These are phyloP conservation scores for Omphaloscelis lunosa DNA, from an alignment of 2,888 invertebrate species.

Conservation along the genomic window DNA sequence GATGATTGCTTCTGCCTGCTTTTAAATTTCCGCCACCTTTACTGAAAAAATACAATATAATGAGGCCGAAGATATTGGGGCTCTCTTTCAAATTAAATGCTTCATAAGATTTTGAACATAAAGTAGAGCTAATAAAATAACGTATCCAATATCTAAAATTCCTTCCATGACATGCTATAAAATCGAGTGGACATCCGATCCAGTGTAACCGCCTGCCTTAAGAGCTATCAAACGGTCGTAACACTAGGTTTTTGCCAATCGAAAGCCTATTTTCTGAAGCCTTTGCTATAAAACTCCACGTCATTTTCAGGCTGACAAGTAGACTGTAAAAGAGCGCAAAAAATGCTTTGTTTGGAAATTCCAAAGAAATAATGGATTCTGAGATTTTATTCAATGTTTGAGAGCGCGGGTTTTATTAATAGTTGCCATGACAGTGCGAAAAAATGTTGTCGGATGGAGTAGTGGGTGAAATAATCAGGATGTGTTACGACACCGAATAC, in stretches of 20 bases:
- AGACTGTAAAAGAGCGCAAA: slow-evolving; percentile 53
- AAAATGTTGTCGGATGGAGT: slow-evolving; percentile 20
- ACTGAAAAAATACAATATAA: slow-evolving; percentile 36
- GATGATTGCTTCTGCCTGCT: slow-evolving; percentile 13
- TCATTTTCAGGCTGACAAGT: slow-evolving; percentile 53
- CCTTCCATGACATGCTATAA: slow-evolving; percentile 45
- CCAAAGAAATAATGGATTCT: slow-evolving; percentile 52
- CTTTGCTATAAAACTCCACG: slow-evolving; percentile 57
- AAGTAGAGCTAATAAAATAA: slow-evolving; percentile 34
- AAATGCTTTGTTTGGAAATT: slow-evolving; percentile 59
- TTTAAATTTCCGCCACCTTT: slow-evolving; percentile 54
- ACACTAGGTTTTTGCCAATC: slow-evolving; percentile 51
- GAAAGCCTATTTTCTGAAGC: slow-evolving; percentile 55
- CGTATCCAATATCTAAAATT: slow-evolving; percentile 41
- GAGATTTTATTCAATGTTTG: slow-evolving; percentile 53
- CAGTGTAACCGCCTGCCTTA: slow-evolving; percentile 29
- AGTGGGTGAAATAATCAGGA: slow-evolving; percentile 15
- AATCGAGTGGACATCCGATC: slow-evolving; percentile 43
- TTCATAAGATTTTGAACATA: slow-evolving; percentile 37
- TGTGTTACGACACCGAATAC: slow-evolving; percentile 15
- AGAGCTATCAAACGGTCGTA: slow-evolving; percentile 48
- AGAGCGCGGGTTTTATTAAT: slow-evolving; percentile 52
- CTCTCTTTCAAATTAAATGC: slow-evolving; percentile 27
- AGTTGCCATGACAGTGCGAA: slow-evolving; percentile 46
- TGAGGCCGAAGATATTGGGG: slow-evolving; percentile 10